Evolutionary conservation across 1,140 invertebrate species (phyloP).

Genomic region (Drosophila albomicans): DNA sequence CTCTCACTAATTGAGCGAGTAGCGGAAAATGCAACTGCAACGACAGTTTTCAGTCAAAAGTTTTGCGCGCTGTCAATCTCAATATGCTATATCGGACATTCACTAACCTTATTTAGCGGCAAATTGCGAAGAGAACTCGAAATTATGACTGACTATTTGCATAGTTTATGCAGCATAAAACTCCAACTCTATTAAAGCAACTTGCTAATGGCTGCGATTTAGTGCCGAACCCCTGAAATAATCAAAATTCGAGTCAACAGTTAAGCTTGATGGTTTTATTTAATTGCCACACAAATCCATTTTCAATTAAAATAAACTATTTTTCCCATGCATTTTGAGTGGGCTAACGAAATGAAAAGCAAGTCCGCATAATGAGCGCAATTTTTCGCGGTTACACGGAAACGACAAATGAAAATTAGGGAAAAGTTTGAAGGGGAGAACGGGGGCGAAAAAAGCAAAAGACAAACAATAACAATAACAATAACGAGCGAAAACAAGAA

Average conservation of each 20-base stretch:
- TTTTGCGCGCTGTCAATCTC: neutral
- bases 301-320: slow-evolving; percentile 7
- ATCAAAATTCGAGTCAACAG: neutral
- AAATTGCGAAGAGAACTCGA: slow-evolving; percentile 28
- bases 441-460: slow-evolving; percentile 12
- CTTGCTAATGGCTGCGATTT: no score
- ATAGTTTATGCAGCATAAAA: neutral
- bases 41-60: slow-evolving; percentile 8
- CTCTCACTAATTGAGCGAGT: slow-evolving; percentile 1
- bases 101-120: slow-evolving; percentile 8
- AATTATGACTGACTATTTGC: slow-evolving; percentile 16
- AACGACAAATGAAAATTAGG: slow-evolving; percentile 51
- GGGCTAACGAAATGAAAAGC: neutral
- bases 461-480: neutral
- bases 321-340: neutral
- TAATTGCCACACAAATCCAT: neutral
- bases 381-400: slow-evolving; percentile 31
- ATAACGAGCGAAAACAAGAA: neutral
- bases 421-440: slow-evolving; percentile 19
- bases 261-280: neutral
- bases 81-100: slow-evolving; percentile 3
- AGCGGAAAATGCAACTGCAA: slow-evolving; percentile 42
- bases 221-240: no score
- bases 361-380: slow-evolving; percentile 10
- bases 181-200: no score